These are phyloP conservation scores for Psophia crepitans DNA, from an alignment of 2,113 vertebrate species.

Conservation along the genomic window DNA sequence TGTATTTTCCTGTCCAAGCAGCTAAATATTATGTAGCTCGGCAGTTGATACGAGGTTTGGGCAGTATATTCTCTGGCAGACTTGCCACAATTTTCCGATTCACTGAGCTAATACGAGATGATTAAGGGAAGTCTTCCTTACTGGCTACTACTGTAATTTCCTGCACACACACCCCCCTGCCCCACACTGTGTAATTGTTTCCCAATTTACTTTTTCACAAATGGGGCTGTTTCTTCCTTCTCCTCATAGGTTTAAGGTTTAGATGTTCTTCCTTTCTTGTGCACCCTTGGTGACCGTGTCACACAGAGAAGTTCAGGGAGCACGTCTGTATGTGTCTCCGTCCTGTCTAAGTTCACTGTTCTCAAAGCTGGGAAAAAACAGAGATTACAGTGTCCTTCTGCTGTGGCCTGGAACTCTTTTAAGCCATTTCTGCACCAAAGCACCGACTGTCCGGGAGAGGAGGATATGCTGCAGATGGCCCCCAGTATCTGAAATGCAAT, in stretches of 20 bases:
- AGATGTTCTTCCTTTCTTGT: not conserved
- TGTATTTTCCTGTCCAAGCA: conserved; percentile 22
- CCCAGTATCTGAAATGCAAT: not conserved
- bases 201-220: not conserved
- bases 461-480: not conserved
- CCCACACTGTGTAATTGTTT: not conserved
- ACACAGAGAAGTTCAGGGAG: not conserved
- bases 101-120: not conserved
- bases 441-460: not conserved
- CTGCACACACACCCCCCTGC: too few species aligned
- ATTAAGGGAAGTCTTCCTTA: conserved; percentile 16
- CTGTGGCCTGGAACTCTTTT: not conserved
- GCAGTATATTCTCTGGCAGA: conserved; percentile 15
- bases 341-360: not conserved
- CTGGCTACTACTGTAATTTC: not conserved
- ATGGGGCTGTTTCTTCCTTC: not conserved
- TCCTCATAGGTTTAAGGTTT: not conserved
- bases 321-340: not conserved
- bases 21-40: not conserved
- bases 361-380: not conserved
- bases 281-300: not conserved
- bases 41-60: not conserved
- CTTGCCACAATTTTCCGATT: not conserved
- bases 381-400: not conserved
- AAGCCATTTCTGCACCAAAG: not conserved